Evolutionary conservation across 2,113 vertebrate genomes (phyloP), one percentile per base, ranked within the genome.

Genomic region (Pangasianodon gigas): DNA sequence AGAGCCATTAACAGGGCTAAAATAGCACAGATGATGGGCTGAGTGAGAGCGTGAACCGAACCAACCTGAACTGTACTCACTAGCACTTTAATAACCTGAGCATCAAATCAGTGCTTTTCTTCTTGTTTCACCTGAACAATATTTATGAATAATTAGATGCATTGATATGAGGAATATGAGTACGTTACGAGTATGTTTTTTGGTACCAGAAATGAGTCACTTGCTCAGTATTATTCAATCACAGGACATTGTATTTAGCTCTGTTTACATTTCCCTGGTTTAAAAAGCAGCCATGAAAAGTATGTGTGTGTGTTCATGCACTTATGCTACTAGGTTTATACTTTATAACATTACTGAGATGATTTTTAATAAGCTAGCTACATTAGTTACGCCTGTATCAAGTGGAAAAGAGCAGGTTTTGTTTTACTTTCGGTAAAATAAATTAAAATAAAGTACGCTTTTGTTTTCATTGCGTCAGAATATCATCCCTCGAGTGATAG

Each of bases 1-100:
- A 96, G 94, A 95, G 93, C 93, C 95, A 96, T 96, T 95, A 95
- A 95, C 95, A 94, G 93, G 91, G 92, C 87, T 93, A 93, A 95
- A 96, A 96, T 91, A 95, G 94, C 92, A 13, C 87, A 88, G 95
- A 94, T 94, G 51, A 83, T 86, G 84, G 74, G 75, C 8, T 32
- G 51, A 21, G 52, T 74, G 69, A 41, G 71, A 29, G 88, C 51
- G 51, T 60, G 44, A 46, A 16, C 87, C 6, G 19, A 62, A 62
- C 26, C 10, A 4, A 24, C 21, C 69, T 7, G 16, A 11, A 13
- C 48, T 29, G 16, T 58, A 83, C n/a, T 83, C n/a, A 3, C 2
- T 19, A 29, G 5, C 26, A 16, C 4, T 79, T 48, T 6, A 6
- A 79, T 14, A 51, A 24, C 13, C 75, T 16, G 75, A 5, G 29